Evolutionary conservation across 1,140 invertebrate species (phyloP).

Genomic region (Galleria mellonella): DNA sequence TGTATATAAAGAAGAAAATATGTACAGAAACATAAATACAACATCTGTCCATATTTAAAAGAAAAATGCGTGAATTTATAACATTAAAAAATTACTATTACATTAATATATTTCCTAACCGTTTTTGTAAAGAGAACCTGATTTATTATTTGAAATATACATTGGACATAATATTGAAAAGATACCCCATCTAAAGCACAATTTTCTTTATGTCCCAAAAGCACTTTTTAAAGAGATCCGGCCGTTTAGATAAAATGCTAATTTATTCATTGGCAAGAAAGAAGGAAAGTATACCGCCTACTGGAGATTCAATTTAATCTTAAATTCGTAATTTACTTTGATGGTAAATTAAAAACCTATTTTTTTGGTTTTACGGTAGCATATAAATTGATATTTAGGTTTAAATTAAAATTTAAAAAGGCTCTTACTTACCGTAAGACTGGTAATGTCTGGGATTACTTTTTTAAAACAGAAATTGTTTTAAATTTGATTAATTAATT

Average conservation of each 20-base stretch:
- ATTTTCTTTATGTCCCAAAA: slow-evolving; percentile 25
- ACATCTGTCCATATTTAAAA: no score
- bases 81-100: no score
- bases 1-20: no score
- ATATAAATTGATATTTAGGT: no score
- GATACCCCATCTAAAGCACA: slow-evolving; percentile 1
- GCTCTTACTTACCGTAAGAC: no score
- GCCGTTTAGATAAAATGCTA: slow-evolving; percentile 64
- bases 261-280: slow-evolving; percentile 65
- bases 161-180: slow-evolving; percentile 8
- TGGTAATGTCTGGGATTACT: no score
- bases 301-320: slow-evolving; percentile 56
- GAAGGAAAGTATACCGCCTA: slow-evolving; percentile 42
- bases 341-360: slow-evolving; percentile 34
- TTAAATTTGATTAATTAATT: no score
- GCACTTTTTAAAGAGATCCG: slow-evolving; percentile 59
- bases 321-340: slow-evolving; percentile 49
- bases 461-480: no score
- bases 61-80: no score
- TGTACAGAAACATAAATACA: no score
- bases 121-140: background rate
- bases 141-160: slow-evolving; percentile 4
- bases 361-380: background rate
- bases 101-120: no score
- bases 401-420: no score